These are phyloP conservation scores for Struthio camelus DNA, from an alignment of 2,113 vertebrate species.

Conservation along the genomic window DNA sequence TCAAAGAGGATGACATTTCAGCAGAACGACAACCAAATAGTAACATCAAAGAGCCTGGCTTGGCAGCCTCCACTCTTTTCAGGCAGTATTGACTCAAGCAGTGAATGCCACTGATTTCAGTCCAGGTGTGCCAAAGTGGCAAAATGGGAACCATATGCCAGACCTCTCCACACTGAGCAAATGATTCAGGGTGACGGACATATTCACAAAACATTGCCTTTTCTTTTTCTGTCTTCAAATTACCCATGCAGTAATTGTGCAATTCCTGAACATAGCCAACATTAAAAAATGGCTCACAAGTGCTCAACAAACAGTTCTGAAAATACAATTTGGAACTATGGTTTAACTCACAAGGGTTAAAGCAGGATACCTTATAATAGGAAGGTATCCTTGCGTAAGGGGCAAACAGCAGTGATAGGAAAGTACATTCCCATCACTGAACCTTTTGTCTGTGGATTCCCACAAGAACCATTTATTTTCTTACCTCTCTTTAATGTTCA, in stretches of 20 bases:
- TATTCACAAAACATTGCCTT: not conserved
- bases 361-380: not conserved
- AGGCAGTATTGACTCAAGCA: not conserved
- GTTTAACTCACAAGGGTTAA: not conserved
- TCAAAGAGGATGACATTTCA: slow-evolving; percentile 25
- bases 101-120: not conserved
- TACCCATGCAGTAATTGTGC: not conserved
- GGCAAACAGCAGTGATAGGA: not conserved
- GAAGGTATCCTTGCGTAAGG: not conserved
- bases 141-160: not conserved
- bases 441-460: not conserved
- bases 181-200: not conserved
- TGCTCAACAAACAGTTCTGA: not conserved
- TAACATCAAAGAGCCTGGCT: not conserved
- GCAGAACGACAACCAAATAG: not conserved
- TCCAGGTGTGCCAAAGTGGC: not conserved
- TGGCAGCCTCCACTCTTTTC: slow-evolving; percentile 1
- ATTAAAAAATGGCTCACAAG: not conserved
- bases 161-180: not conserved
- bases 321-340: not conserved
- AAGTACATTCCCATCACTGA: not conserved
- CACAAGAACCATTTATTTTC: not conserved
- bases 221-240: not conserved
- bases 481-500: not conserved
- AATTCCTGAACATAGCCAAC: not conserved